phyloP scores from a whole-genome alignment of 2,797 vertebrate genomes.

The Echiichthys vipera region DNA sequence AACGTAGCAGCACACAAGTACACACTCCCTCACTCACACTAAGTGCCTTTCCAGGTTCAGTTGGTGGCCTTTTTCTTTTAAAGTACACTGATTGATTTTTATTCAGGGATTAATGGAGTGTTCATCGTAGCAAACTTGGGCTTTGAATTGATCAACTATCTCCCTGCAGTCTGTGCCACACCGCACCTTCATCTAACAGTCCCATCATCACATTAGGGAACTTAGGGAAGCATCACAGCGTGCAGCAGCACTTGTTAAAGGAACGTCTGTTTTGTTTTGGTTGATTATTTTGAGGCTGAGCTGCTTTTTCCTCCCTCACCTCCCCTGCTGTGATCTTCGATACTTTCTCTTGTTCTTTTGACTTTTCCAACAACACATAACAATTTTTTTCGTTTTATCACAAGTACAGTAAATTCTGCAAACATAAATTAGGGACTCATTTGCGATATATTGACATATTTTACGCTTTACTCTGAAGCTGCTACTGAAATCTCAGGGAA shows the following conservation, averaged over 20 bases:
- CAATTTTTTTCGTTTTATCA: not conserved
- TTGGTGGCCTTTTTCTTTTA: slow-evolving; percentile 30
- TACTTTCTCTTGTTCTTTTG: not conserved
- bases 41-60: slow-evolving; percentile 82
- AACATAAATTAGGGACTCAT: not conserved
- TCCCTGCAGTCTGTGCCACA: slow-evolving; percentile 17
- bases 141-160: slow-evolving; percentile 68
- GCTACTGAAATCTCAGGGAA: slow-evolving; percentile 12
- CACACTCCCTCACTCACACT: slow-evolving; percentile 60
- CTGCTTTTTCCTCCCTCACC: not conserved
- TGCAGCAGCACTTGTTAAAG: not conserved
- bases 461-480: slow-evolving; percentile 4
- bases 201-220: slow-evolving; percentile 5
- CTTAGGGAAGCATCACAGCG: slow-evolving; percentile 5
- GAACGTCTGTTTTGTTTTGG: not conserved
- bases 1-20: slow-evolving; percentile 4
- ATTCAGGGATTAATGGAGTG: slow-evolving; percentile 77
- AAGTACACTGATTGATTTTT: slow-evolving; percentile 73
- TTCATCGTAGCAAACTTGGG: slow-evolving; percentile 47
- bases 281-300: not conserved
- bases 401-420: not conserved
- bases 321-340: slow-evolving; percentile 1
- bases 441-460: not conserved
- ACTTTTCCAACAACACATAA: not conserved
- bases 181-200: slow-evolving; percentile 1